Evolutionary conservation across 1,140 invertebrate genomes (phyloP), one percentile per base, ranked within the genome.

Genomic region (Solenopsis invicta): DNA sequence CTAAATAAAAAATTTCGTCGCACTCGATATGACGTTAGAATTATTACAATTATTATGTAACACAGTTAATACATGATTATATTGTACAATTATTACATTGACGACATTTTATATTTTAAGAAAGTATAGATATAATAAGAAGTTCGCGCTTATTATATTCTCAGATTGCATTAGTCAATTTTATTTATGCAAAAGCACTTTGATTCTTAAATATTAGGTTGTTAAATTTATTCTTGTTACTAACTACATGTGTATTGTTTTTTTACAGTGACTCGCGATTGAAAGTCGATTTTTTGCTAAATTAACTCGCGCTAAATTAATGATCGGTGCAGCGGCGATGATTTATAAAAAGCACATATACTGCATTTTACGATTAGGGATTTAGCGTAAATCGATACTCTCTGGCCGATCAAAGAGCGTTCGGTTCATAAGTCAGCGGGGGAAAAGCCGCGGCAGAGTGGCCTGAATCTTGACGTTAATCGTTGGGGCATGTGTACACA

Each of bases 391-490:
- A 59, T 85, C 61, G 81, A 76, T 86, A 85, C 12, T 21, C 34
- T 13, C 18, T 4, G 52, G 45, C 18, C 16, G 37, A 74, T 89
- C 86, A 54, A 75, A 74, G 5, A 67, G 59, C 64, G 52, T 66
- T 80, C 45, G 52, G 80, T 74, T 62, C 54, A 16, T 64, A 48
- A 34, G 54, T 59, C 71, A 56, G 54, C 21, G 29, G 21, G 45
- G 59, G 54, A 76, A 59, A 54, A 56, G 74, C 37, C 41, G 62
- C 77, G 64, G 56, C n/a, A 16, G 8, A 37, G 69, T 61, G 18
- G 29, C 37, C 56, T 66, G 86, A 87, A 78, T 89, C 64, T 78
- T 90, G 77, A 87, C 66, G 77, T 90, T 90, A 90, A 89, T 90
- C 77, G 71, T 76, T 52, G 41, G 45, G 82, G 72, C 50, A 87